Percentiles rank a stretch among this genome's conserved stretches.
phyloP scores from a whole-genome alignment of 2,888 invertebrate genomes.

The Tanaodytes sp. region DNA sequence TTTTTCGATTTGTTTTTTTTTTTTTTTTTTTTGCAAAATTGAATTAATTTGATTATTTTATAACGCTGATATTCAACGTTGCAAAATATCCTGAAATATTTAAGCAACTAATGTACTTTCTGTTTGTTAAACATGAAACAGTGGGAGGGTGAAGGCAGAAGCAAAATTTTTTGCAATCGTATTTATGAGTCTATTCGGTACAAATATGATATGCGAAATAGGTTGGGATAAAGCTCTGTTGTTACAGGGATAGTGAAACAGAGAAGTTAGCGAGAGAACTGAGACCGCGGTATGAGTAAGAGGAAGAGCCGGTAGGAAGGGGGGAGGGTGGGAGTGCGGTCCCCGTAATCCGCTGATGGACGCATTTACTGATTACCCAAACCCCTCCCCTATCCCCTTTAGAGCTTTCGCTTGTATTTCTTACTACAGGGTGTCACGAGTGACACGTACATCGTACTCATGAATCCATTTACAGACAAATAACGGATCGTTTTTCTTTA shows the following conservation, averaged over 20 bases:
- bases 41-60: too few relatives aligned
- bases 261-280: constrained; percentile 52
- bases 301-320: constrained; percentile 41
- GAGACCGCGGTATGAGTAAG: constrained; percentile 50
- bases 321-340: constrained; percentile 60
- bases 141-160: constrained; percentile 2
- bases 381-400: constrained; percentile 59
- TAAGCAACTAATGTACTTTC: too few relatives aligned
- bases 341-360: constrained; percentile 69
- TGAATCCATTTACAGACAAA: constrained; percentile 48
- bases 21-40: too few relatives aligned
- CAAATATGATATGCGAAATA: constrained; percentile 47
- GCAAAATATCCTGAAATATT: too few relatives aligned
- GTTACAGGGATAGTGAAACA: constrained; percentile 50
- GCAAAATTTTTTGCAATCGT: constrained; percentile 19
- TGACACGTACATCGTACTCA: constrained; percentile 51
- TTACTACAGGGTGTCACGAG: constrained; percentile 63
- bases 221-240: constrained; percentile 46
- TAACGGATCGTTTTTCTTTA: constrained; percentile 48
- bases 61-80: too few relatives aligned
- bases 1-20: constrained; percentile 1
- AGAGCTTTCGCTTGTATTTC: constrained; percentile 66
- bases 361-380: constrained; percentile 70
- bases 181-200: constrained; percentile 39
- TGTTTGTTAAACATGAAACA: background rate